These are phyloP conservation scores for Ametastegia equiseti DNA, from an alignment of 2,888 invertebrate species.

Conservation along the genomic window DNA sequence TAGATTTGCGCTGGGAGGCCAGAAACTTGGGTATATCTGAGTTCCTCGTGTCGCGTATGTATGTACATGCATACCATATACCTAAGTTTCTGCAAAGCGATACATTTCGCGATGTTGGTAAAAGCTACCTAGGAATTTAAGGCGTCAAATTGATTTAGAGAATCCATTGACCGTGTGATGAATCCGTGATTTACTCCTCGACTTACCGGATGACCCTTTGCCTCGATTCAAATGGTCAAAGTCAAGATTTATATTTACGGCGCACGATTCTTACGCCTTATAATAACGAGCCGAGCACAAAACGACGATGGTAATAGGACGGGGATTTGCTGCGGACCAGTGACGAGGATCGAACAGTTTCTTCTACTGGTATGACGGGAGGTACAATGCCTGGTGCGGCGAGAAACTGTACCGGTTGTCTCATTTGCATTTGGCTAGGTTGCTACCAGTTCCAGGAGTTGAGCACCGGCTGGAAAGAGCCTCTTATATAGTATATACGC, in stretches of 20 bases:
- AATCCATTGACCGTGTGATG: constrained; percentile 15
- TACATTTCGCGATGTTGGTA: background rate
- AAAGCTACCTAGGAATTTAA: background rate
- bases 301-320: background rate
- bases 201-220: constrained; percentile 7
- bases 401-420: constrained; percentile 69
- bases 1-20: background rate
- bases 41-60: no score
- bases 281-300: background rate
- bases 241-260: constrained; percentile 8
- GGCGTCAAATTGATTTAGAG: constrained; percentile 44
- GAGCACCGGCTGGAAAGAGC: constrained; percentile 20
- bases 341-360: constrained; percentile 24
- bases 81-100: background rate
- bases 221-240: background rate
- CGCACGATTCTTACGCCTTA: background rate
- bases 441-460: constrained; percentile 18
- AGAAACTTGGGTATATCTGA: constrained; percentile 7
- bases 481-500: background rate
- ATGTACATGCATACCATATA: background rate
- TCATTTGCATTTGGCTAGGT: constrained; percentile 68
- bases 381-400: constrained; percentile 61
- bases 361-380: background rate
- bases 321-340: constrained; percentile 21
- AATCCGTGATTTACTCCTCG: constrained; percentile 13